A percentile compares a stretch with the other conserved stretches of the same genome.
phyloP scores from a whole-genome alignment of 2,888 invertebrate species.

The Mythimna ferrago region DNA sequence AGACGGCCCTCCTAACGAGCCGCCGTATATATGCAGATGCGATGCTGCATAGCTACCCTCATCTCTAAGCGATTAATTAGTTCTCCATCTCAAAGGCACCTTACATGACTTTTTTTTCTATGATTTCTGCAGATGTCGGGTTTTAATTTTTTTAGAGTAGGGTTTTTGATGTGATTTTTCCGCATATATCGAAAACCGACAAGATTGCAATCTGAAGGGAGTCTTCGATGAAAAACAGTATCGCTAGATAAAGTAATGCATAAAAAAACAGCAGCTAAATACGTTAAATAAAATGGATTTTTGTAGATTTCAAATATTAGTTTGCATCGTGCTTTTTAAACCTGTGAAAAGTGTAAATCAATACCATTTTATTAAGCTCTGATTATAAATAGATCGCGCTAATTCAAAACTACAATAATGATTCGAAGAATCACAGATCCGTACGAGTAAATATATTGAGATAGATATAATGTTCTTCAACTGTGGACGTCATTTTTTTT shows the following conservation, averaged over 20 bases:
- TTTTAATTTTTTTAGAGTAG: constrained; percentile 7
- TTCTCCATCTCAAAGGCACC: constrained; percentile 49
- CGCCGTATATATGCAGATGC: constrained; percentile 75
- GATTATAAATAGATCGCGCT: background rate
- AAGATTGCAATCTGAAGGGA: background rate
- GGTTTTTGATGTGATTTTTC: background rate
- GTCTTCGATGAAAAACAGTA: background rate
- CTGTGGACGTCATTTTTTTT: no score
- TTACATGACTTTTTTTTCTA: constrained; percentile 27
- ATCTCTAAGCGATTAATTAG: constrained; percentile 77
- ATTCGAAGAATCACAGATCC: no score
- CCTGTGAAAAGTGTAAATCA: background rate
- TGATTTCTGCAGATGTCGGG: constrained; percentile 28
- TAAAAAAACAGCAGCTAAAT: background rate
- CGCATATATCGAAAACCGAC: background rate
- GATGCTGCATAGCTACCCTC: constrained; percentile 62
- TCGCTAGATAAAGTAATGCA: background rate
- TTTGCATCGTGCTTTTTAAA: background rate
- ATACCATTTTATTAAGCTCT: background rate
- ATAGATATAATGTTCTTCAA: no score
- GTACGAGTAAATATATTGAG: no score
- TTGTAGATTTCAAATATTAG: background rate
- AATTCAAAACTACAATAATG: background rate
- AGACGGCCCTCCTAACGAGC: constrained; percentile 85
- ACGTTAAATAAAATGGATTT: no score